A percentile compares a stretch with the other conserved stretches of the same genome.
Conservation (phyloP, 2,888 invertebrate species). For the Desoria tigrina region DNA sequence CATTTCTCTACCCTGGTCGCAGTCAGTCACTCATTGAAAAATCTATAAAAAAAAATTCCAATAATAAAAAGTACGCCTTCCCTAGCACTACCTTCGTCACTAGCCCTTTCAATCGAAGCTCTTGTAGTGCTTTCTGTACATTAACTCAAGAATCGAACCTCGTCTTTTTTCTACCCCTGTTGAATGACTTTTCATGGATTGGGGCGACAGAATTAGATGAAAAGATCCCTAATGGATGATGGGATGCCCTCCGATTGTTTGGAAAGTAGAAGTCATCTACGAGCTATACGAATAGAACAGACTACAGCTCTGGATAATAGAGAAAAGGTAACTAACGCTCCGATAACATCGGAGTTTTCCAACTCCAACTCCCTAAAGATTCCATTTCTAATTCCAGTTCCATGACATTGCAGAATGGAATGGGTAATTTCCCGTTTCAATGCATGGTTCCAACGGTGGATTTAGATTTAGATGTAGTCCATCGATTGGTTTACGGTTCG, state of each 20-base stretch:
- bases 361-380: no score
- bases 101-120: slow-evolving; percentile 17
- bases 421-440: not conserved
- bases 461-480: not conserved
- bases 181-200: slow-evolving; percentile 19
- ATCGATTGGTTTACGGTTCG: slow-evolving; percentile 21
- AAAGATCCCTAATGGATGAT: slow-evolving; percentile 13
- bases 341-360: no score
- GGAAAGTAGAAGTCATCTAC: no score
- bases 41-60: not conserved
- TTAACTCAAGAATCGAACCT: not conserved
- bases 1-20: no score
- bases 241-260: not conserved
- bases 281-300: no score
- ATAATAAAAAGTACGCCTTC: slow-evolving; percentile 12
- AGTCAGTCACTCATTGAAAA: not conserved
- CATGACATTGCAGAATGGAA: slow-evolving; percentile 20
- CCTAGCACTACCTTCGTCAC: no score
- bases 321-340: no score
- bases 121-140: not conserved
- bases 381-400: slow-evolving; percentile 5
- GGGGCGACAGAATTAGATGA: slow-evolving; percentile 21
- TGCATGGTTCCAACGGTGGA: not conserved
- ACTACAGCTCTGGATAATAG: no score
- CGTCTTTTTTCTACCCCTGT: not conserved